Percentiles rank a stretch among this genome's conserved stretches.
phyloP scores from a whole-genome alignment of 2,797 vertebrate genomes.

The Peromyscus attwateri region DNA sequence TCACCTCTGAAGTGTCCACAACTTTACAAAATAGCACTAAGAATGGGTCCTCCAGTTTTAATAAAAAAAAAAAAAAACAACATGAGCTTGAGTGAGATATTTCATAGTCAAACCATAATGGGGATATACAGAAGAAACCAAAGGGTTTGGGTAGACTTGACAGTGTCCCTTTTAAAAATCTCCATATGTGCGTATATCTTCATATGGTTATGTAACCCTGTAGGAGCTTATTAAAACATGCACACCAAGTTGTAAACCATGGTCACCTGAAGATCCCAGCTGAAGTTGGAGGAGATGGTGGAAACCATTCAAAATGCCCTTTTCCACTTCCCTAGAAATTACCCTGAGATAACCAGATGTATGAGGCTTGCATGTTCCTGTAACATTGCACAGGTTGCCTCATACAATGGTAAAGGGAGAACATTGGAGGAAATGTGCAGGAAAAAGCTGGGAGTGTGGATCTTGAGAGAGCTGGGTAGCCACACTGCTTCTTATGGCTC shows the following conservation, averaged over 20 bases:
- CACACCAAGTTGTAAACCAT: neutral
- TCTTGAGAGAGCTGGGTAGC: neutral
- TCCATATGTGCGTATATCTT: neutral
- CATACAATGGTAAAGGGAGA: neutral
- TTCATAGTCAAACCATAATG: neutral
- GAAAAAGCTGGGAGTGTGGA: neutral
- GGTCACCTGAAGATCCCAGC: neutral
- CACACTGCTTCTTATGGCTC: neutral
- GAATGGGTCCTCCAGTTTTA: neutral
- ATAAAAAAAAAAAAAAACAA: neutral
- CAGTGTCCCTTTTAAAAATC: neutral
- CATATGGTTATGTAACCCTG: neutral
- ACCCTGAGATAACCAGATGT: neutral
- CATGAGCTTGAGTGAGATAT: neutral
- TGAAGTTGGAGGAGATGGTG: neutral
- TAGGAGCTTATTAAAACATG: slow-evolving; percentile 17
- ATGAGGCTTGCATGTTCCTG: neutral
- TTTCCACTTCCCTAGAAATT: neutral
- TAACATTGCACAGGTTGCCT: neutral
- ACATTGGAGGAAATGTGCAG: neutral
- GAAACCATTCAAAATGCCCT: neutral
- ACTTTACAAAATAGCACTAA: neutral
- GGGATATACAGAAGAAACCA: neutral
- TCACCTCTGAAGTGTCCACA: neutral
- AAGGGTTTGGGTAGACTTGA: neutral